Evolutionary conservation across 2,888 invertebrate species (phyloP).

Genomic region (Bibio marci): DNA sequence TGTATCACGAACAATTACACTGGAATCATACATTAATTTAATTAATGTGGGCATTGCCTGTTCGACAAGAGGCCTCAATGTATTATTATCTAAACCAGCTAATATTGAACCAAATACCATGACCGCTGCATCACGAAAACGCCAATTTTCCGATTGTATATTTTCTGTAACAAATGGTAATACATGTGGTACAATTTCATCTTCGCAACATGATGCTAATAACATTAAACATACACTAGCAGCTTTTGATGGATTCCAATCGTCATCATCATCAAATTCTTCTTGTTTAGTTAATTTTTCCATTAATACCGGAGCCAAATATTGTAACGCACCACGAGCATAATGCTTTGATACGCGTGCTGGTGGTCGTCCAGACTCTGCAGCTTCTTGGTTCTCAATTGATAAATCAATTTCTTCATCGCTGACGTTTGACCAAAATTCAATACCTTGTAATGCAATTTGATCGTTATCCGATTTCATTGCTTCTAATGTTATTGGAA

Average conservation of each 20-base stretch:
- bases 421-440: slow-evolving; percentile 99
- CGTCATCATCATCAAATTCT: slow-evolving; percentile 94
- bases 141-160: slow-evolving; percentile 86
- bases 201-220: slow-evolving; percentile 91
- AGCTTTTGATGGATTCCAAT: slow-evolving; percentile 99
- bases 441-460: slow-evolving; percentile 93
- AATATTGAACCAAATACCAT: slow-evolving; percentile 96
- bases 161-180: slow-evolving; percentile 92
- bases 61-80: slow-evolving; percentile 83
- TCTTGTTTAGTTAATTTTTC: slow-evolving; percentile 91
- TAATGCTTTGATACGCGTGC: slow-evolving; percentile 85
- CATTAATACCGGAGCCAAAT: slow-evolving; percentile 84
- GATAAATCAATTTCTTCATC: slow-evolving; percentile 96
- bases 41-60: slow-evolving; percentile 95
- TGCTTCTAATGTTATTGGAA: slow-evolving; percentile 94
- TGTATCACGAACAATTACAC: slow-evolving; percentile 90
- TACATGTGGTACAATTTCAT: slow-evolving; percentile 88
- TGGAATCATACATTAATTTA: slow-evolving; percentile 81
- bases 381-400: slow-evolving; percentile 87
- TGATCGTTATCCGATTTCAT: slow-evolving; percentile 97
- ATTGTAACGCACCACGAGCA: slow-evolving; percentile 94
- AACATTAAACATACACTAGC: slow-evolving; percentile 98
- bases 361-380: slow-evolving; percentile 86
- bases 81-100: slow-evolving; percentile 75
- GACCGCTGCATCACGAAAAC: slow-evolving; percentile 85